phyloP scores from a whole-genome alignment of 2,888 invertebrate genomes.

The Capitulum mitella region DNA sequence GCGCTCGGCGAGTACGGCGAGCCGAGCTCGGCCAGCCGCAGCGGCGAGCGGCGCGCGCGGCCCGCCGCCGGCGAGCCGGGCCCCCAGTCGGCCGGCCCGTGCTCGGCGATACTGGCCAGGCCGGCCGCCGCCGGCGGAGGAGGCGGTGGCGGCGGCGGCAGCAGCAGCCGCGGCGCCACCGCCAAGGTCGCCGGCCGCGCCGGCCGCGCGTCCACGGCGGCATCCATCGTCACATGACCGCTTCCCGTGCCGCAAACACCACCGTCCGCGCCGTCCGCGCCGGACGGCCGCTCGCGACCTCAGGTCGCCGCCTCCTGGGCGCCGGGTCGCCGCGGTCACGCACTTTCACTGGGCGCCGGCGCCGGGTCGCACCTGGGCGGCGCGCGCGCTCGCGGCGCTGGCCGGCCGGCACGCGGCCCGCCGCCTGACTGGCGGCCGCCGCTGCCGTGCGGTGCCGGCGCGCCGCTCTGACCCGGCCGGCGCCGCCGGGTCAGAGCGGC shows the following conservation, averaged over 20 bases:
- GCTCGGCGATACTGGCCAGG: not conserved
- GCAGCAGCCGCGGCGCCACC: not conserved
- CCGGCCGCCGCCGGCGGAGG: not conserved
- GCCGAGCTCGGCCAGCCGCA: not conserved
- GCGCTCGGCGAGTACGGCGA: not conserved
- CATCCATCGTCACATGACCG: slow-evolving; percentile 5
- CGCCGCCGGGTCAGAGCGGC: not conserved
- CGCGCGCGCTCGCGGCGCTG: not conserved
- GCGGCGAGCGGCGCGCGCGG: not conserved
- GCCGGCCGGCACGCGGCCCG: not conserved
- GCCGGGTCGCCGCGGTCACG: not conserved
- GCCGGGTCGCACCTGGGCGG: not conserved
- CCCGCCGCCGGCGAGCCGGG: not conserved
- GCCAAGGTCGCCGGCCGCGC: not conserved
- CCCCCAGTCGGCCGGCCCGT: not conserved
- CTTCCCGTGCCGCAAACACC: not conserved
- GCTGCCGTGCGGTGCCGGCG: not conserved
- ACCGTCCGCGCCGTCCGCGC: no score
- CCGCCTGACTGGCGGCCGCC: not conserved
- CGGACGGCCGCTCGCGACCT: no score
- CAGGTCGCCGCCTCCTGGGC: no score
- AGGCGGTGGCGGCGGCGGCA: not conserved
- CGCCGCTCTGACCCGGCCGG: not conserved
- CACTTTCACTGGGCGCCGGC: not conserved
- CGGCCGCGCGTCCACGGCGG: not conserved